Base-by-base conservation (phyloP, 2,113 vertebrate species). In the Ailuropoda melanoleuca region DNA sequence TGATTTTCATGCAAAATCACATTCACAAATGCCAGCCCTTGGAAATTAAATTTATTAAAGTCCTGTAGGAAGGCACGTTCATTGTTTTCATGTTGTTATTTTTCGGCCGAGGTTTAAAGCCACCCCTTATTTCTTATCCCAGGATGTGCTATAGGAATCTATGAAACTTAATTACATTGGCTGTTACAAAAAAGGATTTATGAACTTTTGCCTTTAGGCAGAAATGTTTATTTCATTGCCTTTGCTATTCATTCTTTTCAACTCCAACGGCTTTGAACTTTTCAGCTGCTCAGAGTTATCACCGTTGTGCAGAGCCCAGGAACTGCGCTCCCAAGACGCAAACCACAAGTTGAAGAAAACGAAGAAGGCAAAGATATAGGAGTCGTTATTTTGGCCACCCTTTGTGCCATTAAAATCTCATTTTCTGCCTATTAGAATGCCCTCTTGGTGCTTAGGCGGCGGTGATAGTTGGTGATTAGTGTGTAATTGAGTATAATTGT, bases 401-500 rank as follows among this genome's bases (percentile, higher is more conserved):
- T 99, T 99, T 99, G 99, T 99, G 99, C 98, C 99, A 99, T 99
- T 99, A 99, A 99, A 99, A 99, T 99, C 99, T 99, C 99, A 99
- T 99, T 99, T 99, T 99, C 99, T 99, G 99, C 99, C 99, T 99
- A 99, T 99, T 99, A 99, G 99, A 98, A 99, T 99, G 99, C 99
- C 99, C 99, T 99, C 99, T 99, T 97, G 98, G 98, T 99, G 99
- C 99, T 99, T 99, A 98, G 99, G 99, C 99, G 98, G 98, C 98
- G 98, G 99, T 99, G 99, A 99, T 99, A 99, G 99, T 99, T 99
- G 97, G 98, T 99, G 99, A 99, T 99, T 99, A 99, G 99, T 99
- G 99, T 99, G 99, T 99, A 99, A 99, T 99, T 99, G 99, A 98
- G 98, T 99, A 99, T 99, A 99, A 99, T 99, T 99, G 99, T 99